Percentiles rank a stretch among this genome's conserved stretches.
phyloP scores from a whole-genome alignment of 2,797 vertebrate genomes.

The Rachycentron canadum region DNA sequence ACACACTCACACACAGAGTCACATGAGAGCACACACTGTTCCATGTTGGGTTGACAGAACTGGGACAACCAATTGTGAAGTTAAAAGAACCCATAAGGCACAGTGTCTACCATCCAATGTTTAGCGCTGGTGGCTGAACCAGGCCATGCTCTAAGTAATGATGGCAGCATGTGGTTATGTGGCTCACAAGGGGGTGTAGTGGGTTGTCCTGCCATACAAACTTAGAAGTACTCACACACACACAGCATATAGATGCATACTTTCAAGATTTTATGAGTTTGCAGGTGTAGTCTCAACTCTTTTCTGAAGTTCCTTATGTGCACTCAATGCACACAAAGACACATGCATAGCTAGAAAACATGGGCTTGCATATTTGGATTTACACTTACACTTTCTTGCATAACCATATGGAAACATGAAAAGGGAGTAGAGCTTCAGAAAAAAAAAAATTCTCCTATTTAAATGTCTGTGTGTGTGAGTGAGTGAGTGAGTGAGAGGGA shows the following conservation, averaged over 20 bases:
- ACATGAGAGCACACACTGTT: constrained; percentile 39
- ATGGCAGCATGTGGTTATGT: constrained; percentile 69
- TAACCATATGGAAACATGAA: constrained; percentile 14
- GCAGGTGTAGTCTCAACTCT: constrained; percentile 6
- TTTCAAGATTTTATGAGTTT: constrained; percentile 20
- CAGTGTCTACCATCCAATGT: constrained; percentile 66
- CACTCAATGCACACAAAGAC: constrained; percentile 5
- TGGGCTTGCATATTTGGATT: not conserved
- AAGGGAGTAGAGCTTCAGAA: not conserved
- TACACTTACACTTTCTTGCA: constrained; percentile 19
- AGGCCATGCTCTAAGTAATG: constrained; percentile 72
- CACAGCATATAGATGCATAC: not conserved
- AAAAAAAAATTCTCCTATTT: constrained; percentile 12
- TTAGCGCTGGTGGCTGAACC: constrained; percentile 62
- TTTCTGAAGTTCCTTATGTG: constrained; percentile 24
- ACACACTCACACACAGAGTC: constrained; percentile 11
- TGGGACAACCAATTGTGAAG: constrained; percentile 78
- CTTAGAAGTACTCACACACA: not conserved
- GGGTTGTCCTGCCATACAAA: constrained; percentile 41
- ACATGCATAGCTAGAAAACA: constrained; percentile 17
- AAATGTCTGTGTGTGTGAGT: not conserved
- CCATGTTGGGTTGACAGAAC: constrained; percentile 72
- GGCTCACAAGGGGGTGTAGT: constrained; percentile 65
- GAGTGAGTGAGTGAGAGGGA: not conserved
- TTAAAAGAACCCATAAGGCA: constrained; percentile 75